A percentile compares a stretch with the other conserved stretches of the same genome.
These are phyloP conservation scores for Mongoloraphidia duomilia DNA, from an alignment of 2,888 invertebrate species.

Conservation along the genomic window DNA sequence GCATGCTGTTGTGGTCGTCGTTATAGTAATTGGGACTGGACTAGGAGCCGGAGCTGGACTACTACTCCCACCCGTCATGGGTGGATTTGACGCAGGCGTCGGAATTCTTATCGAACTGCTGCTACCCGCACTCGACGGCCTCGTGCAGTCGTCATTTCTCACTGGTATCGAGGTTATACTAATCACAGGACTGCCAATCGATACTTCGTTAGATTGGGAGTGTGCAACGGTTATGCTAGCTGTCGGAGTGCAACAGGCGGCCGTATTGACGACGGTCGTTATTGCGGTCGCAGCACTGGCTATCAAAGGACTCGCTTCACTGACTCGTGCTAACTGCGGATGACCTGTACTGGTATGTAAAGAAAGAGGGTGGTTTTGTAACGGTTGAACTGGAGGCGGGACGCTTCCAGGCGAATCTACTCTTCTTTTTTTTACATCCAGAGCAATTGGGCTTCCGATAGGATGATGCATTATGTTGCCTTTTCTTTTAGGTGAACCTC, in stretches of 20 bases:
- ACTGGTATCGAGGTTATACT: slow-evolving; percentile 33
- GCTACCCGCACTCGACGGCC: slow-evolving; percentile 33
- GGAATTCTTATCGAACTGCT: slow-evolving; percentile 31
- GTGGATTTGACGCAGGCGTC: slow-evolving; percentile 24
- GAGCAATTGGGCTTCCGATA: slow-evolving; percentile 32
- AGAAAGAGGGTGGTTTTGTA: slow-evolving; percentile 21
- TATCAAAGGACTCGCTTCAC: slow-evolving; percentile 53
- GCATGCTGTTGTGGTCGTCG: slow-evolving; percentile 29
- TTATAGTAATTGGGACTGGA: slow-evolving; percentile 13
- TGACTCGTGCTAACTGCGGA: slow-evolving; percentile 38
- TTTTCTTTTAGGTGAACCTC: slow-evolving; percentile 47
- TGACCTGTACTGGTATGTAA: slow-evolving; percentile 24
- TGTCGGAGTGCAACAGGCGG: slow-evolving; percentile 35
- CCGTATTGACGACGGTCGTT: slow-evolving; percentile 51
- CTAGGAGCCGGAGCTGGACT: slow-evolving; percentile 25
- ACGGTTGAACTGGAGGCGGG: slow-evolving; percentile 17
- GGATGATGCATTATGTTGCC: slow-evolving; percentile 36
- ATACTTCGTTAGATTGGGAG: slow-evolving; percentile 26
- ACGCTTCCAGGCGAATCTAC: slow-evolving; percentile 32
- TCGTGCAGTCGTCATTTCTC: slow-evolving; percentile 42
- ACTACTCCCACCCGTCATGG: slow-evolving; percentile 28
- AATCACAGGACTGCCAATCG: slow-evolving; percentile 26
- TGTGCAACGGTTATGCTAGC: slow-evolving; percentile 15
- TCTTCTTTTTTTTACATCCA: slow-evolving; percentile 50
- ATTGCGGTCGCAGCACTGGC: slow-evolving; percentile 55